Base-by-base conservation (phyloP, 2,888 invertebrate genomes). In the Xanthia icteritia region DNA sequence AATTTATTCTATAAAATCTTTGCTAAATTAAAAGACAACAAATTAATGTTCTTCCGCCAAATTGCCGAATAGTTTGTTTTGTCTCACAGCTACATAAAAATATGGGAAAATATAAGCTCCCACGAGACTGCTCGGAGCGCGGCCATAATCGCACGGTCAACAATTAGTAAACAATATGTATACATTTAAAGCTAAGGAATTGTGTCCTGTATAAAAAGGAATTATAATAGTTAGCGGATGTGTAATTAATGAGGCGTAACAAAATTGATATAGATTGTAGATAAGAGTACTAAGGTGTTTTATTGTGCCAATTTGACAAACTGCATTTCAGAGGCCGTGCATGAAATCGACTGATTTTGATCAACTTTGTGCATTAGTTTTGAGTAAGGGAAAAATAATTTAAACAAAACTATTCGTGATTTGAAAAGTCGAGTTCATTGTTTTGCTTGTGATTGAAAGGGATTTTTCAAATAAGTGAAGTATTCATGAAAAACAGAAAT, bases 101-200 rank as follows among this genome's bases (percentile, higher is more conserved):
- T 88, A 88, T 88, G 88, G 88, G 88, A 88, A 86, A 88, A 88
- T 85, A 31, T 83, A 78, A 65, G 68, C 86, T 88, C 88, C 88
- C 88, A 88, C 88, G 88, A 86, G 88, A 85, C 81, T 58, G 78
- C 65, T 79, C 81, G 61, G 73, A 74, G 76, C 85, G 79, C 83
- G 80, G 56, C 77, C 82, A 85, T 86, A 86, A 86, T 88, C 88
- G 86, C 88, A 86, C 88, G 88, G 84, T 82, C 79, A 85, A 79
- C 88, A 85, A 88, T 88, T 82, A 88, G 77, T 88, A 81, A 85
- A 86, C 88, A 88, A 83, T 86, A 87, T 88, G 79, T 85, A 79
- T 81, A 86, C 83, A 82, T 85, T 71, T 88, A 81, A 76, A 81
- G 82, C 82, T 80, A 74, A 69, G 73, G 79, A 85, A 82, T 82